phyloP scores from a whole-genome alignment of 2,113 vertebrate species.

The Gnathonemus longibarbis region DNA sequence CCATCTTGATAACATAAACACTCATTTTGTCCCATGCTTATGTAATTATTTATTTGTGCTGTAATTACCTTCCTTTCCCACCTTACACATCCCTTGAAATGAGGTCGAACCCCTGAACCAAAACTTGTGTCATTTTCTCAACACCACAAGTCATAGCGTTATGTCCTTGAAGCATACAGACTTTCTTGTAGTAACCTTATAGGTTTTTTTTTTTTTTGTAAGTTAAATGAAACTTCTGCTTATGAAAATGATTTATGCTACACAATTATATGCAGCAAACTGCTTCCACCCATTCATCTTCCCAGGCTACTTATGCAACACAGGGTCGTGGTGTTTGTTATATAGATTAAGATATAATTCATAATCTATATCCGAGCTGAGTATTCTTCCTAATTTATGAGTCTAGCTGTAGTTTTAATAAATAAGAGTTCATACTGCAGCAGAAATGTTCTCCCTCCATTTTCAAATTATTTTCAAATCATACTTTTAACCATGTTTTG shows the following conservation, averaged over 20 bases:
- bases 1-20: neutral
- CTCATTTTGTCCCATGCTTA: neutral
- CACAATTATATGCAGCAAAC: neutral
- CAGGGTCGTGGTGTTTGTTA: neutral
- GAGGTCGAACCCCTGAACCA: neutral
- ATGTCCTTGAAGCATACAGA: neutral
- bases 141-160: neutral
- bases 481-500: neutral
- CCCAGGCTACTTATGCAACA: neutral
- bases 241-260: neutral
- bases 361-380: neutral
- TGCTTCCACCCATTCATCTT: neutral
- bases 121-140: neutral
- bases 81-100: neutral
- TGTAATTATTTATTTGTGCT: neutral
- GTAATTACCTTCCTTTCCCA: neutral
- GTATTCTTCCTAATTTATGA: neutral
- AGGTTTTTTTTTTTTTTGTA: neutral
- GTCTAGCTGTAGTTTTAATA: neutral
- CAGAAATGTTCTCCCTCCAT: neutral
- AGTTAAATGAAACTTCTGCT: neutral
- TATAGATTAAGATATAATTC: neutral
- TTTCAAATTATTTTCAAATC: neutral
- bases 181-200: neutral
- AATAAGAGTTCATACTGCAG: neutral